Percentiles rank a stretch among this genome's conserved stretches.
Conservation (phyloP, 2,113 vertebrate genomes). For the Gasterosteus aculeatus region DNA sequence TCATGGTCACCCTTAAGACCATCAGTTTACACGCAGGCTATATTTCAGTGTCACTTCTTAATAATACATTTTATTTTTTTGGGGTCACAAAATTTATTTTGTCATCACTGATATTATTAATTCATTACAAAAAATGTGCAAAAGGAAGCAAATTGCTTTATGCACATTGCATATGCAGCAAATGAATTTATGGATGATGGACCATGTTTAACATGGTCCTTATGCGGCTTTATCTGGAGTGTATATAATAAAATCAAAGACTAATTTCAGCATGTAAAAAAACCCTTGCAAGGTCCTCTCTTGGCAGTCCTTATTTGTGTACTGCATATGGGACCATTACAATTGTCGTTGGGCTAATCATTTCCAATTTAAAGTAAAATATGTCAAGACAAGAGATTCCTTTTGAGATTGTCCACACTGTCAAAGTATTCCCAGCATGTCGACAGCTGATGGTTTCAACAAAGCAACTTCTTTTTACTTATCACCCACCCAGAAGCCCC, state of each 20-base stretch:
- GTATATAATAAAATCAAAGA: not conserved
- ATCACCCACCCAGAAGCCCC: slow-evolving; percentile 23
- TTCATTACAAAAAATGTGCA: not conserved
- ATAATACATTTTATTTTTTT: not conserved
- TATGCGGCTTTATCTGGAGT: not conserved
- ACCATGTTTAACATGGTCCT: not conserved
- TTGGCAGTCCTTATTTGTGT: not conserved
- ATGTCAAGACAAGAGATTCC: slow-evolving; percentile 42
- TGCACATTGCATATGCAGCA: not conserved
- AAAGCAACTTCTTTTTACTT: slow-evolving; percentile 42
- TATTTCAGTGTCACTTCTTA: not conserved
- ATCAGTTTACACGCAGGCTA: not conserved
- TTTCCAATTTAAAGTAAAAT: not conserved
- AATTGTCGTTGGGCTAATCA: not conserved
- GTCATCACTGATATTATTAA: not conserved
- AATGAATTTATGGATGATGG: not conserved
- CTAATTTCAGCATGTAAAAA: not conserved
- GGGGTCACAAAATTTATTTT: not conserved
- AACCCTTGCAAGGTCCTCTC: not conserved
- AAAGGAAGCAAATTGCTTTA: not conserved
- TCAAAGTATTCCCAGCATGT: slow-evolving; percentile 6
- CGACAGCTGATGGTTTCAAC: slow-evolving; percentile 46
- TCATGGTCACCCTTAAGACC: not conserved
- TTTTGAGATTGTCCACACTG: slow-evolving; percentile 35
- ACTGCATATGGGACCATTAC: not conserved